Percentiles rank a stretch among this genome's conserved stretches.
phyloP scores from a whole-genome alignment of 2,888 invertebrate genomes.

The Mycogona germanica region DNA sequence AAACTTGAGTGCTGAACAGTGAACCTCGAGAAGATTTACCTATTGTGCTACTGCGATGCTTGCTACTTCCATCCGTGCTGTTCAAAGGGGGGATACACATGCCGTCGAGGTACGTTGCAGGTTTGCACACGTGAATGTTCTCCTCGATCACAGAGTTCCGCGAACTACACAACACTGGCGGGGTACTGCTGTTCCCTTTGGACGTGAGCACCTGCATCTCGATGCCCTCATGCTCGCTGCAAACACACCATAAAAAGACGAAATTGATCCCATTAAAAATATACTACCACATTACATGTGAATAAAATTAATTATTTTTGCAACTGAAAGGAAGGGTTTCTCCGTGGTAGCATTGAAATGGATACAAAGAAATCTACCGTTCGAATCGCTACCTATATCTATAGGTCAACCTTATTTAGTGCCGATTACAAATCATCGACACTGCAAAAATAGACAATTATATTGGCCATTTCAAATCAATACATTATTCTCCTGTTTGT shows the following conservation, averaged over 20 bases:
- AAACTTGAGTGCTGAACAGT: neutral
- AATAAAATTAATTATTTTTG: no score
- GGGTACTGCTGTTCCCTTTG: constrained; percentile 31
- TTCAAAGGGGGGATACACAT: neutral
- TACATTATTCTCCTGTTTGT: no score
- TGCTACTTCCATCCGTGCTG: constrained; percentile 11
- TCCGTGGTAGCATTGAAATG: no score
- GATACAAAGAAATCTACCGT: no score
- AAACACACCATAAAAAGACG: neutral
- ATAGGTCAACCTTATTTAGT: no score
- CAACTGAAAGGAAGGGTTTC: no score
- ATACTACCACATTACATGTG: neutral
- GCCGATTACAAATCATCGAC: no score
- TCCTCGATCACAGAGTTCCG: constrained; percentile 50
- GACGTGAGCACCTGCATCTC: constrained; percentile 58
- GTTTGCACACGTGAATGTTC: constrained; percentile 34
- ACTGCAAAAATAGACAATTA: no score
- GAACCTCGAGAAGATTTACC: constrained; percentile 36
- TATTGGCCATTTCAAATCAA: no score
- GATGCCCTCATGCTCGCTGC: constrained; percentile 49
- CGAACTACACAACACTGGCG: constrained; percentile 49
- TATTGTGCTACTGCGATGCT: constrained; percentile 43
- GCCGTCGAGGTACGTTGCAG: neutral
- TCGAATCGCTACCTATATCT: no score
- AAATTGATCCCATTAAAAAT: neutral